Conservation (phyloP, 2,113 vertebrate species). For the Cairina moschata region DNA sequence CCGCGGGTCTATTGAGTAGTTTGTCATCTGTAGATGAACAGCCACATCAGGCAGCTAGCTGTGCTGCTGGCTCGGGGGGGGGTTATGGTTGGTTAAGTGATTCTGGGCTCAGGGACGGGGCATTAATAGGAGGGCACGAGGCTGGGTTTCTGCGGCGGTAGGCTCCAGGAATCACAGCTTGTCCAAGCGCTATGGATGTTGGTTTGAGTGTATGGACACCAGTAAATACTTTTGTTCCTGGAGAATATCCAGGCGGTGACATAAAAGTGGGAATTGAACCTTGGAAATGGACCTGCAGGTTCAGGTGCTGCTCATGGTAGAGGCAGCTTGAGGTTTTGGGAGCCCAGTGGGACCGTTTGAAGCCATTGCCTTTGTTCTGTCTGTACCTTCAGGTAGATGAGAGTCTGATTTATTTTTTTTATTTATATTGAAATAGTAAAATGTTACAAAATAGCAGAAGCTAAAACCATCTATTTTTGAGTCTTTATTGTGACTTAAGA, state of each 20-base stretch:
- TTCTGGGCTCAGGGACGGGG: background rate
- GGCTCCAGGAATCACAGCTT: background rate
- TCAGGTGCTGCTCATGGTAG: background rate
- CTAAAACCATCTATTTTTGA: background rate
- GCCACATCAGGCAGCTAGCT: background rate
- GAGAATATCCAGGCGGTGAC: background rate
- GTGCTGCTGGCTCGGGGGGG: background rate
- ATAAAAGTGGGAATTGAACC: conserved; percentile 7
- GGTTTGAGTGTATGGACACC: background rate
- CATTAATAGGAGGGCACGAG: background rate
- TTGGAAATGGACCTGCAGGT: conserved; percentile 31
- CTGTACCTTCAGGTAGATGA: background rate
- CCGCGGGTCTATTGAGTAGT: accelerated
- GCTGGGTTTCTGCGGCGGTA: background rate
- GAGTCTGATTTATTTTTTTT: background rate
- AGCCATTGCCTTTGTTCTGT: background rate
- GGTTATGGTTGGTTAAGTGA: background rate
- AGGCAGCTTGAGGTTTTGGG: background rate
- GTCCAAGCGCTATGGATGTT: conserved; percentile 22
- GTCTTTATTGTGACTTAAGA: background rate
- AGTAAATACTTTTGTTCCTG: background rate
- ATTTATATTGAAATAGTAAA: background rate
- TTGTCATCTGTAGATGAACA: background rate
- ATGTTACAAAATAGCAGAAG: background rate
- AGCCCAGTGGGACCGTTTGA: background rate